Percentiles rank a stretch among this genome's conserved stretches.
phyloP scores from a whole-genome alignment of 2,888 invertebrate genomes.

The Reticulitermes lucifugus region DNA sequence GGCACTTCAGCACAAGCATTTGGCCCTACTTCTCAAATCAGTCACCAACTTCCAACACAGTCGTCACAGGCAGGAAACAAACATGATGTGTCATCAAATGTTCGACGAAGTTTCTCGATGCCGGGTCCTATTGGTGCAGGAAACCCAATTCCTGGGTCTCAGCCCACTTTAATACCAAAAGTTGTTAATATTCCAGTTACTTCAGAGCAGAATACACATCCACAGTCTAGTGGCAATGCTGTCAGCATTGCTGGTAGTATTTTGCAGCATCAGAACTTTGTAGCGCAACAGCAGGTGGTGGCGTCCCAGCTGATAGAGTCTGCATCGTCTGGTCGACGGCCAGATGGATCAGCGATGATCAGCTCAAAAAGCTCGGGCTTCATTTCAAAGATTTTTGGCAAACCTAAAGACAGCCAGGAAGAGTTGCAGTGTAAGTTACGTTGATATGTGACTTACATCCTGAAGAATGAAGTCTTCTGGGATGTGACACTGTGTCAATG shows the following conservation, averaged over 20 bases:
- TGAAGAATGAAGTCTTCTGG: no score
- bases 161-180: slow-evolving; percentile 17
- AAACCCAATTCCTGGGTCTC: slow-evolving; percentile 62
- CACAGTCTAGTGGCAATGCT: background rate
- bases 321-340: background rate
- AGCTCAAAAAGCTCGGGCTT: slow-evolving; percentile 48
- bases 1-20: slow-evolving; percentile 11
- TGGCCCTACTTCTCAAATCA: slow-evolving; percentile 57
- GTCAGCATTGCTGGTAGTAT: background rate
- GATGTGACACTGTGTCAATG: no score
- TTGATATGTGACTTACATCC: no score
- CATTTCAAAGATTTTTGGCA: slow-evolving; percentile 55
- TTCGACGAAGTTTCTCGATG: slow-evolving; percentile 55
- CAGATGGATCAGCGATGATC: background rate
- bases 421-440: slow-evolving; percentile 45
- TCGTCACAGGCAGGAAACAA: slow-evolving; percentile 64
- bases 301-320: slow-evolving; percentile 5
- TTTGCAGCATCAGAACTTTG: background rate
- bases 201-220: background rate
- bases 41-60: slow-evolving; percentile 58
- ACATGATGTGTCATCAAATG: slow-evolving; percentile 9
- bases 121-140: slow-evolving; percentile 62
- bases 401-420: slow-evolving; percentile 50
- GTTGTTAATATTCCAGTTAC: background rate
- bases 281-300: background rate